Conservation (phyloP, 2,113 vertebrate genomes). For the Zapornia atra region DNA sequence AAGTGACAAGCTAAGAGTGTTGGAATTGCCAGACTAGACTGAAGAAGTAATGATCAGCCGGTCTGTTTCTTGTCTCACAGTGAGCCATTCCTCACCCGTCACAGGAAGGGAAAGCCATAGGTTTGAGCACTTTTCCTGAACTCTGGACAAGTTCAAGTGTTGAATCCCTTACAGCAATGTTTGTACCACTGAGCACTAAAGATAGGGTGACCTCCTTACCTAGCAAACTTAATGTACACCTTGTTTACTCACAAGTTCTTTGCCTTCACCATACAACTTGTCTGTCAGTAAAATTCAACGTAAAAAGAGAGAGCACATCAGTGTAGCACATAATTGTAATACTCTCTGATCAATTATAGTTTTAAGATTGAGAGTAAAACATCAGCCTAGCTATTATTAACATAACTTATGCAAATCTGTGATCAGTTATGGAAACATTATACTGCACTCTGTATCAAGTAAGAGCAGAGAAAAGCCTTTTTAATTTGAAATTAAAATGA, state of each 20-base stretch:
- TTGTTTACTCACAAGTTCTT: background rate
- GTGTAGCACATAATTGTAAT: background rate
- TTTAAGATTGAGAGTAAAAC: background rate
- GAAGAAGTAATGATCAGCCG: background rate
- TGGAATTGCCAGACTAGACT: background rate
- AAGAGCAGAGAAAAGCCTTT: background rate
- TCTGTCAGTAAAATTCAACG: background rate
- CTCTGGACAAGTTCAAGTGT: too few species aligned
- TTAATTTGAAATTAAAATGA: background rate
- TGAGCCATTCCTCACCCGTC: background rate
- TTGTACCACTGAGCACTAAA: background rate
- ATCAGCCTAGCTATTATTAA: background rate
- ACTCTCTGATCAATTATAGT: background rate
- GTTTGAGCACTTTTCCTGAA: background rate
- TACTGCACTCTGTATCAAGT: background rate
- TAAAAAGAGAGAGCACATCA: background rate
- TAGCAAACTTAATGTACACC: background rate
- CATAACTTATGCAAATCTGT: background rate
- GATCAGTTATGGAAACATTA: background rate
- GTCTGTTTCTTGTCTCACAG: background rate
- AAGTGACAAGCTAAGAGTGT: rapidly evolving
- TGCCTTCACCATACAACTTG: background rate
- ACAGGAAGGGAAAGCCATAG: background rate
- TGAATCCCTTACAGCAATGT: background rate
- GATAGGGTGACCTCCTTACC: background rate